Base-by-base conservation (phyloP, 2,113 vertebrate genomes). In the Ploceus nigricollis region DNA sequence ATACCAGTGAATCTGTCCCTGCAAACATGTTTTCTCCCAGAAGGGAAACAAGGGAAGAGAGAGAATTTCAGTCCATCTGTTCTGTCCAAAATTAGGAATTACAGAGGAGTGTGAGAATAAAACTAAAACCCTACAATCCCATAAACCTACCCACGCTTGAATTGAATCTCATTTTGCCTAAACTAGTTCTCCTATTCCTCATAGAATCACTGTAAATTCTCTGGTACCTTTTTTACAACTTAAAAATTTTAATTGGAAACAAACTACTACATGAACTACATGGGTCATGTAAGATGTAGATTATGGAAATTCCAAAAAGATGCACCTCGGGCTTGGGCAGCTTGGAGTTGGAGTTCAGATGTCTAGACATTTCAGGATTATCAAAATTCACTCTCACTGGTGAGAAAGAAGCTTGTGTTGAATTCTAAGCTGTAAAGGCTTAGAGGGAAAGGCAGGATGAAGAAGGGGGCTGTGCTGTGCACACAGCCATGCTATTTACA, bases 11-110 rank as follows among this genome's bases (percentile, higher is more conserved):
- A 85, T 85, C 65, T 87, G 61, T 93, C 80, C 45, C 69, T 75
- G 87, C 56, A 65, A 94, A 83, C 19, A 3, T 69, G 56, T 79
- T 64, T 77, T 90, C 75, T 90, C 82, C 75, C 15, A 33, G 56
- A 87, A 96, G 53, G 37, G 70, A 79, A 91, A 69, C 48, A 40
- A 79, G 79, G 13, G 35, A 73, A 93, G 33, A 81, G 42, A 83
- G 24, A 76, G 58, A 88, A 75, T 92, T 95, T 96, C 76, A 90
- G 69, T 84, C 93, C 93, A 94, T 93, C 92, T 95, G 80, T 94
- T 96, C 79, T 57, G 31, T 71, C 56, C 85, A 94, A 87, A 95
- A 92, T 96, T 88, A 96, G 89, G 93, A 91, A 73, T 82, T 86
- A 94, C 76, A 96, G 92, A 88, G 85, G 86, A 92, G 86, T 89